A percentile compares a stretch with the other conserved stretches of the same genome.
Evolutionary conservation across 2,888 invertebrate genomes (phyloP).

Genomic region (Sarcophaga carnaria): DNA sequence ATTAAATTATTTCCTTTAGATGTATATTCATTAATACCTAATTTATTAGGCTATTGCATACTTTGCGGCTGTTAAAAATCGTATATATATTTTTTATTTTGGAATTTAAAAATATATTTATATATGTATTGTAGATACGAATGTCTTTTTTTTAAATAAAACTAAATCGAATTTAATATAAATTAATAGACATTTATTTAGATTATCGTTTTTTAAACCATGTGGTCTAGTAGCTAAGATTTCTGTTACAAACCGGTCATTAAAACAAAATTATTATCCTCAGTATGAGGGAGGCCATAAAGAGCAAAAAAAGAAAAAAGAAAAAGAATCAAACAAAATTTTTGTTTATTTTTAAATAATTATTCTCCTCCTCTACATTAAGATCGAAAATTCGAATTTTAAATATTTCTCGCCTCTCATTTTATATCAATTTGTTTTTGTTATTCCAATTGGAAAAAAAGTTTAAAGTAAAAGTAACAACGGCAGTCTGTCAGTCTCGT

Average conservation of each 20-base stretch:
- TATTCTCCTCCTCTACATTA: slow-evolving; percentile 38
- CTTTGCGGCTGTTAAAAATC: no score
- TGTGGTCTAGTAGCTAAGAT: not conserved
- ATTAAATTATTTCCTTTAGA: not conserved
- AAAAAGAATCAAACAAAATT: slow-evolving; percentile 30
- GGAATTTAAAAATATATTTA: not conserved
- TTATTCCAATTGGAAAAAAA: slow-evolving; percentile 51
- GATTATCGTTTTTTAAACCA: not conserved
- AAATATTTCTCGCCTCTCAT: slow-evolving; percentile 29
- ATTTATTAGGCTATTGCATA: no score
- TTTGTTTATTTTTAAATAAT: slow-evolving; percentile 60
- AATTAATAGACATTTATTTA: no score
- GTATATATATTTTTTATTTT: no score
- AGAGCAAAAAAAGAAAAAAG: slow-evolving; percentile 9
- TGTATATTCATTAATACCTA: not conserved
- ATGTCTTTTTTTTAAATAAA: no score
- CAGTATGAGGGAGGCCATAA: slow-evolving; percentile 33
- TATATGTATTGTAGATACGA: not conserved
- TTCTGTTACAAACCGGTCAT: not conserved
- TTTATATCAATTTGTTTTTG: slow-evolving; percentile 14
- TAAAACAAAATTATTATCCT: slow-evolving; percentile 26
- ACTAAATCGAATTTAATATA: no score
- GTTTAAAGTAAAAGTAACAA: slow-evolving; percentile 58
- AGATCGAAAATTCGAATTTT: slow-evolving; percentile 40
- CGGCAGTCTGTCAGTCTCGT: slow-evolving; percentile 63